Evolutionary conservation across 2,888 invertebrate genomes (phyloP).

Genomic region (Watsonalla binaria): DNA sequence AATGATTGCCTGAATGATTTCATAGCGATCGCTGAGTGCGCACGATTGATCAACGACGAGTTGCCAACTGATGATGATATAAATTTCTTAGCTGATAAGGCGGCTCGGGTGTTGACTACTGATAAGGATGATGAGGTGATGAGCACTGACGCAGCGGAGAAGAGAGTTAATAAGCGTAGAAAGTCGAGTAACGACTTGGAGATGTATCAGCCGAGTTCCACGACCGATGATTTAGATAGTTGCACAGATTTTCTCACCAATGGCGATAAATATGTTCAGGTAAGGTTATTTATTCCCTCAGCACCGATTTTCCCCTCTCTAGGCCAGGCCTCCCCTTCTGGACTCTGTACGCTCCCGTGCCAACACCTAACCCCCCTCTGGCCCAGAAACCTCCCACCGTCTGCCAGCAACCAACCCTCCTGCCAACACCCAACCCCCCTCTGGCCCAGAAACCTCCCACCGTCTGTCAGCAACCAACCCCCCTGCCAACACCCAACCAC

Average conservation of each 20-base stretch:
- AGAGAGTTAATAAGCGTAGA: constrained; percentile 50
- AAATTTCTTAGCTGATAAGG: constrained; percentile 63
- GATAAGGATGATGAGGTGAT: constrained; percentile 42
- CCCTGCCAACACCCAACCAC: too few species aligned
- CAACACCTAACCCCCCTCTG: too few species aligned
- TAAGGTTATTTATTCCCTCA: constrained; percentile 15
- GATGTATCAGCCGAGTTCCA: constrained; percentile 70
- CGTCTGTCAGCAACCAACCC: too few species aligned
- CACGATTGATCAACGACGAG: constrained; percentile 43
- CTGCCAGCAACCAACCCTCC: too few species aligned
- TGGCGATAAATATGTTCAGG: constrained; percentile 69
- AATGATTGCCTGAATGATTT: constrained; percentile 70
- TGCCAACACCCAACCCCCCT: too few species aligned
- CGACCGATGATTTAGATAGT: constrained; percentile 63
- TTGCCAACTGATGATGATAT: constrained; percentile 60
- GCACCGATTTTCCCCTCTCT: too few species aligned
- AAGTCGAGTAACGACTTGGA: constrained; percentile 67
- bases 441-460: too few species aligned
- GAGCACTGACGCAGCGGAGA: constrained; percentile 40
- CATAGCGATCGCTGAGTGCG: constrained; percentile 64
- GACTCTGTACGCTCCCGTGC: too few species aligned
- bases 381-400: too few species aligned
- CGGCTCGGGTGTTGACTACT: constrained; percentile 67
- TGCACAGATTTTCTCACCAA: constrained; percentile 53
- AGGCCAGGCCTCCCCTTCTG: too few species aligned